These are phyloP conservation scores for Seira ritae DNA, from an alignment of 2,888 invertebrate species.

Conservation along the genomic window DNA sequence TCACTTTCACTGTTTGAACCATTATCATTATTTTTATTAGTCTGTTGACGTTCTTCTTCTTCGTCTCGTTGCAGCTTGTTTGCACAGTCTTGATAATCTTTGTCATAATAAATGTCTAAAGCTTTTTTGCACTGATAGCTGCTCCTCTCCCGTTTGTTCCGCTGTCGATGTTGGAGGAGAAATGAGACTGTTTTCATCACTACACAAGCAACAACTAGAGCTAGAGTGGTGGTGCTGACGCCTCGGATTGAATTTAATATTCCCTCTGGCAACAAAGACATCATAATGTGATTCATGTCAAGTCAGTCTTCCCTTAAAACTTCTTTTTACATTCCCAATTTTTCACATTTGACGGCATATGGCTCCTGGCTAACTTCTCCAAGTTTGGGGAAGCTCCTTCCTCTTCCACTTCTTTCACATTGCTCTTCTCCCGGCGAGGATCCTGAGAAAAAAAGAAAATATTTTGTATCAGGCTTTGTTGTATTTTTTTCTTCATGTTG, in stretches of 20 bases:
- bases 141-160: not conserved
- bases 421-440: not conserved
- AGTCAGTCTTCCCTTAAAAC: conserved; percentile 9
- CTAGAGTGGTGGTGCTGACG: conserved; percentile 32
- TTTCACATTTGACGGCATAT: conserved; percentile 31
- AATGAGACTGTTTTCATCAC: conserved; percentile 51
- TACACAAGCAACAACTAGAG: conserved; percentile 53
- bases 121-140: not conserved
- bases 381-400: not conserved
- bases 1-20: conserved; percentile 52
- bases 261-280: conserved; percentile 54
- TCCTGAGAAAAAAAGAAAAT: conserved; percentile 4
- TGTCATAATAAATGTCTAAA: conserved; percentile 2
- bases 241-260: conserved; percentile 58
- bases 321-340: conserved; percentile 14
- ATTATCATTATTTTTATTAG: conserved; percentile 33
- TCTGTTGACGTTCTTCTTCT: conserved; percentile 19
- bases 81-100: conserved; percentile 12
- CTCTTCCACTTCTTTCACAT: not conserved
- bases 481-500: not conserved
- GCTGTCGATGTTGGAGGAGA: conserved; percentile 33
- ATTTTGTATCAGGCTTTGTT: not conserved
- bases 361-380: not conserved
- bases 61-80: not conserved
- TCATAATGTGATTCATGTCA: conserved; percentile 21